Base-by-base conservation (phyloP, 2,113 vertebrate genomes). In the Planiliza haematocheilus region DNA sequence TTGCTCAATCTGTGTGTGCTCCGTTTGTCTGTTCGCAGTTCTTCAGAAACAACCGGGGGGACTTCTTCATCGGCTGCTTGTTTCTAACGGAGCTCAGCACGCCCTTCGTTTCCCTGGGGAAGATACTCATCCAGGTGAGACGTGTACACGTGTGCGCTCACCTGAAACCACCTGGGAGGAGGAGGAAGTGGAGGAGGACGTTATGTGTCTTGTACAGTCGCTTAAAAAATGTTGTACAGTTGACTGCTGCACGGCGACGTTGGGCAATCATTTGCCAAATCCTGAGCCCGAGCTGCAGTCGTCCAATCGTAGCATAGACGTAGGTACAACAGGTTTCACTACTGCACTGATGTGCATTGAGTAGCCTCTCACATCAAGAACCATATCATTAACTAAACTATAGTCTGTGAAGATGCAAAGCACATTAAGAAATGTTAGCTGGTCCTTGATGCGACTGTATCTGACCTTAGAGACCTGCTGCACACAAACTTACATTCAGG, bases 61-160 rank as follows among this genome's bases (percentile, higher is more conserved):
- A 99, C 80, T 99, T 96, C 94, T 99, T 98, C 2, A 94, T 99
- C 2, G 98, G 98, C 85, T 98, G 97, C 86, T 95, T 99, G 89
- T 97, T 97, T 88, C 94, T 89, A 2, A 98, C 98, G 14, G 98
- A 99, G 93, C 91, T 99, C 92, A 99, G 98, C 93, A 99, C 98
- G 0, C 97, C 98, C 2, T 99, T 99, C 2, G 97, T 99, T n/a
- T 99, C 97, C 0, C 88, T 99, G 88, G 97, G 96, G 85, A 99
- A 96, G 92, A 94, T 99, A 83, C 94, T 99, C 72, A 96, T 98
- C 91, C 97, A 98, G 97, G 98, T 97, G 88, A 91, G 86, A 42
- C 38, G 45, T 48, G 20, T 14, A 52, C 50, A 36, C 49, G 2
- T 7, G 34, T 34, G 52, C 48, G 7, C 34, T 30, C 56, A 67